Evolutionary conservation across 2,113 vertebrate species (phyloP), one percentile per base, ranked within the genome.

Genomic region (Vicugna pacos): DNA sequence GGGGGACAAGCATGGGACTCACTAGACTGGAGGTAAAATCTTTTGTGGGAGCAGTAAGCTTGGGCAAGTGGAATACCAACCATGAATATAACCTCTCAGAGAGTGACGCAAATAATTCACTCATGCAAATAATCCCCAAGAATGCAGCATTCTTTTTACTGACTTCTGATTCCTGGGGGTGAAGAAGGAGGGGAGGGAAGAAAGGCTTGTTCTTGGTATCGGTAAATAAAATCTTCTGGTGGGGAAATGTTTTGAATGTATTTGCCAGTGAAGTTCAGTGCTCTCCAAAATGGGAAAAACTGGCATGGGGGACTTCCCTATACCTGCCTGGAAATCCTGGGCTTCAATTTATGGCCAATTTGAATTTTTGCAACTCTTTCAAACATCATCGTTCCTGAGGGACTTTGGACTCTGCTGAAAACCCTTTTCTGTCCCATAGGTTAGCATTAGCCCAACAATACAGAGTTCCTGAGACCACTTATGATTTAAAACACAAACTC

Each of bases 401-500:
- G 70, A 77, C 42, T 92, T 90, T 13, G 64, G 75, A n/a, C 64
- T 95, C 20, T 88, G 75, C 1, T 94, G 72, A 91, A 93, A 94
- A 92, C 85, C 32, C 4, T 93, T 93, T 94, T 82, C 92, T 94
- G 65, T 97, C 92, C 94, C 73, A 46, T 19, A 98, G 94, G 83
- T 95, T 83, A 96, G 70, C 67, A 80, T 73, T 32, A 94, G 48
- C 50, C 48, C 85, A 75, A 67, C 3, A 96, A 62, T 60, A 96
- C 5, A 11, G 93, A 93, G 86, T 58, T 75, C 30, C 32, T 97
- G 81, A 19, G 93, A 96, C 52, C 77, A 95, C 94, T 92, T 88
- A 96, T 1, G 56, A 94, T 70, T 90, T 96, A 80, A 97, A 98
- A 93, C 46, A 93, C 79, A 95, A 92, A 91, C 56, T 95, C 77